Conservation (phyloP, 2,888 invertebrate genomes). For the Teinopalpus imperialis region DNA sequence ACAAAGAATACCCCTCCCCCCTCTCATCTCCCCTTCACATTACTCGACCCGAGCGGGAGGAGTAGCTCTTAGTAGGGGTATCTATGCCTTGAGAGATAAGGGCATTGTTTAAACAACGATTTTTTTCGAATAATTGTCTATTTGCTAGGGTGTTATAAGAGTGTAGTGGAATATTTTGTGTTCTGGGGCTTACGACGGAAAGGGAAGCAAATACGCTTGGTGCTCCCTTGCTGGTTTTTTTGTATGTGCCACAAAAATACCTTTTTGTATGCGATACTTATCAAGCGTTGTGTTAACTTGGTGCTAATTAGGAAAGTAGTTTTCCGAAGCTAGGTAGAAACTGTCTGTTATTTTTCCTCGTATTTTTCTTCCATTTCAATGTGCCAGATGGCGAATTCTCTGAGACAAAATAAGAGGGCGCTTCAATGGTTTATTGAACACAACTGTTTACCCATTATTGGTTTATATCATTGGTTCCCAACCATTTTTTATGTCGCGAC, state of each 20-base stretch:
- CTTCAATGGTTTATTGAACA: too few relatives aligned
- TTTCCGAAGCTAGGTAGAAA: background rate
- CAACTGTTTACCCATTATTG: too few relatives aligned
- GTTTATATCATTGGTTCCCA: too few relatives aligned
- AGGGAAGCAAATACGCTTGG: background rate
- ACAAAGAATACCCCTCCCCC: slow-evolving; percentile 52
- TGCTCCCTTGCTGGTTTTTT: background rate
- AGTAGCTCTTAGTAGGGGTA: slow-evolving; percentile 36
- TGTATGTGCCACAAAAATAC: slow-evolving; percentile 10
- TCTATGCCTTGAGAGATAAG: slow-evolving; percentile 43
- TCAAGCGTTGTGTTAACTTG: slow-evolving; percentile 11
- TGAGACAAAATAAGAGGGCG: too few relatives aligned
- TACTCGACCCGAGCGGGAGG: slow-evolving; percentile 24
- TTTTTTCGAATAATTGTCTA: slow-evolving; percentile 34
- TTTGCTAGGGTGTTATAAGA: slow-evolving; percentile 25
- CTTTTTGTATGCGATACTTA: slow-evolving; percentile 13
- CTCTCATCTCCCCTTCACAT: slow-evolving; percentile 34
- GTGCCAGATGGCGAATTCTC: too few relatives aligned
- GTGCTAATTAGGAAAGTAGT: slow-evolving; percentile 15
- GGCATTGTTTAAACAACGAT: slow-evolving; percentile 41
- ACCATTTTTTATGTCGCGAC: too few relatives aligned
- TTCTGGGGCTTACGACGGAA: background rate
- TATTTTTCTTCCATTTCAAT: background rate
- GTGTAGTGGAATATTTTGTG: slow-evolving; percentile 1
- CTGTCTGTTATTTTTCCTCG: background rate